Evolutionary conservation across 2,888 invertebrate species (phyloP).

Genomic region (Pterostichus madidus): DNA sequence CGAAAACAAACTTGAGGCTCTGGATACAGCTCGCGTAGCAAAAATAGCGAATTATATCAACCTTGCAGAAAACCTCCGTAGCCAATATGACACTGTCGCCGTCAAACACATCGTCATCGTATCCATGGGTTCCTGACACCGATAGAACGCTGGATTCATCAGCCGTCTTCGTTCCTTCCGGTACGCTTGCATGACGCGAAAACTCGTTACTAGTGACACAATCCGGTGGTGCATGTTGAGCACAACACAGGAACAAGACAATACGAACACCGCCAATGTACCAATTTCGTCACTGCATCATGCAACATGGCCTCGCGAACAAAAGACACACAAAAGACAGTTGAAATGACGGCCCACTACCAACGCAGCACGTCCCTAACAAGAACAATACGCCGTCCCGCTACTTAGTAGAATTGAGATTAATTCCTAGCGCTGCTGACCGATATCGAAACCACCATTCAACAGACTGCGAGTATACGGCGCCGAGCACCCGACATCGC

Average conservation of each 20-base stretch:
- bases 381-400: too few relatives aligned
- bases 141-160: constrained; percentile 70
- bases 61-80: constrained; percentile 47
- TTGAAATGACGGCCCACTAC: too few relatives aligned
- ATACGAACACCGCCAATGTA: constrained; percentile 71
- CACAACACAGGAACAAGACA: constrained; percentile 71
- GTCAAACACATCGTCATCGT: constrained; percentile 71
- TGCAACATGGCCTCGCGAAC: too few relatives aligned
- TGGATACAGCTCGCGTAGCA: constrained; percentile 69
- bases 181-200: constrained; percentile 70
- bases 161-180: constrained; percentile 60
- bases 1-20: constrained; percentile 70
- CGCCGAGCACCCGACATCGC: too few relatives aligned
- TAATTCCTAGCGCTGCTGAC: too few relatives aligned
- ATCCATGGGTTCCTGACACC: constrained; percentile 72
- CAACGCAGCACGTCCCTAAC: too few relatives aligned
- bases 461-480: too few relatives aligned
- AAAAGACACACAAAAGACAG: too few relatives aligned
- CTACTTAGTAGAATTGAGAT: too few relatives aligned
- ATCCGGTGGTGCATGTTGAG: constrained; percentile 73
- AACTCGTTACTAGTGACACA: constrained; percentile 71
- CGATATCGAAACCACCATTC: too few relatives aligned
- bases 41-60: constrained; percentile 68
- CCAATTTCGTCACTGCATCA: too few relatives aligned
- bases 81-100: constrained; percentile 65